Base-by-base conservation (phyloP, 2,797 vertebrate genomes). In the Alosa sapidissima region DNA sequence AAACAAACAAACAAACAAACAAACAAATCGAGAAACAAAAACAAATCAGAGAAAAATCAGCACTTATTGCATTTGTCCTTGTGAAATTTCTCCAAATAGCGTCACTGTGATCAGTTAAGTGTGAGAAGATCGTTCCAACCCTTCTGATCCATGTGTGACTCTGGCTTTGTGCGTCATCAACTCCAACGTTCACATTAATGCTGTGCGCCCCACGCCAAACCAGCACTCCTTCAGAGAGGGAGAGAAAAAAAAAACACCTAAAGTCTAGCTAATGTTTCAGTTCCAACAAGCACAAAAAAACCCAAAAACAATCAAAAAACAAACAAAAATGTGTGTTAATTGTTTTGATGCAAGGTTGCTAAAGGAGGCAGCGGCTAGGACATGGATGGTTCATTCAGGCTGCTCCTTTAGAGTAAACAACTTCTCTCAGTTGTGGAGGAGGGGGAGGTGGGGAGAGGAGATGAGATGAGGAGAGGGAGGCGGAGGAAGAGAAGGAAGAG, bases 1-100 rank as follows among this genome's bases (percentile, higher is more conserved):
- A 86, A 87, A 88, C 87, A 90, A 92, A 93, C 86, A 92, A 91
- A 90, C 89, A 87, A 62, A 54, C 84, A 48, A 87, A 88, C 86
- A 90, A 92, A 93, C 85, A 92, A 91, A 90, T 89, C 87, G 49
- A 92, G 91, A 93, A 89, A 93, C 89, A 83, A 81, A 36, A 36
- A 11, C 14, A 11, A 68, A 36, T 36, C 65, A 75, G 89, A 87
- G 88, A 87, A 90, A 87, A 91, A 92, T 90, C 86, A 90, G 94
- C 92, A 87, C 85, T 94, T 95, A 95, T 94, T 95, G 95, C 94
- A 93, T 93, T 89, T 90, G 92, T 95, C 91, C 88, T 86, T 92
- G 90, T 85, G 81, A 72, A 86, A 45, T 81, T 83, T 90, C 88
- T 92, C 87, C 90, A 89, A 82, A 89, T 89, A 85, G 84, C 84